These are phyloP conservation scores for Parasteatoda lunata DNA, from an alignment of 2,888 invertebrate genomes.

Conservation along the genomic window DNA sequence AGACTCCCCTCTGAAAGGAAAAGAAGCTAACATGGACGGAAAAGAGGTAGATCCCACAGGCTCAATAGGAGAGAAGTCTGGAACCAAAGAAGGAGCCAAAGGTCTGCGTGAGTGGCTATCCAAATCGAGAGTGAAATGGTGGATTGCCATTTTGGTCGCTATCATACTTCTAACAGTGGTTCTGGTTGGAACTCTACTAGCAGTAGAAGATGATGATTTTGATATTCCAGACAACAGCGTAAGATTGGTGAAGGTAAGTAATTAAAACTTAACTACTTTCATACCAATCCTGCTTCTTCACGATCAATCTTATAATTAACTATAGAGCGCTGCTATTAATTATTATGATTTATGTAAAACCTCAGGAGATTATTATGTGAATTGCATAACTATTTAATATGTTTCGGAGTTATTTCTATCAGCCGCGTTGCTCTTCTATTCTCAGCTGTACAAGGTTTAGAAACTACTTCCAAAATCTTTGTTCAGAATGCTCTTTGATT, in stretches of 20 bases:
- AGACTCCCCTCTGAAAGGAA: constrained; percentile 64
- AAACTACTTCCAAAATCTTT: too few relatives aligned
- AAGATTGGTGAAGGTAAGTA: constrained; percentile 65
- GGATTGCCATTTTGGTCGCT: constrained; percentile 69
- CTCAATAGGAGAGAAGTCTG: constrained; percentile 38
- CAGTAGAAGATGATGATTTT: constrained; percentile 61
- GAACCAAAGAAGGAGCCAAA: constrained; percentile 61
- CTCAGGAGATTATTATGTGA: too few relatives aligned
- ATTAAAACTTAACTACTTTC: neutral
- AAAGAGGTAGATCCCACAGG: constrained; percentile 48
- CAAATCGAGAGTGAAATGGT: constrained; percentile 67
- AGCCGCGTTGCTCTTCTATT: too few relatives aligned
- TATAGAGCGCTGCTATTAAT: too few relatives aligned
- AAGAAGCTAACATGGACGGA: constrained; percentile 30
- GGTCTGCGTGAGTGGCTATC: constrained; percentile 61
- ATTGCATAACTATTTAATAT: too few relatives aligned
- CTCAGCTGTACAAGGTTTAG: too few relatives aligned
- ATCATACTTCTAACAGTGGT: constrained; percentile 67
- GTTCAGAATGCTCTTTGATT: too few relatives aligned
- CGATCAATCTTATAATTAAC: too few relatives aligned
- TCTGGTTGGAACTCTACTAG: constrained; percentile 65
- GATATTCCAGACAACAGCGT: constrained; percentile 64
- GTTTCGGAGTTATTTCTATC: too few relatives aligned
- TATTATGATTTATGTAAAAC: too few relatives aligned
- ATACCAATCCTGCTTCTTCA: neutral